These are phyloP conservation scores for Acrobasis repandana DNA, from an alignment of 2,888 invertebrate genomes.

Conservation along the genomic window DNA sequence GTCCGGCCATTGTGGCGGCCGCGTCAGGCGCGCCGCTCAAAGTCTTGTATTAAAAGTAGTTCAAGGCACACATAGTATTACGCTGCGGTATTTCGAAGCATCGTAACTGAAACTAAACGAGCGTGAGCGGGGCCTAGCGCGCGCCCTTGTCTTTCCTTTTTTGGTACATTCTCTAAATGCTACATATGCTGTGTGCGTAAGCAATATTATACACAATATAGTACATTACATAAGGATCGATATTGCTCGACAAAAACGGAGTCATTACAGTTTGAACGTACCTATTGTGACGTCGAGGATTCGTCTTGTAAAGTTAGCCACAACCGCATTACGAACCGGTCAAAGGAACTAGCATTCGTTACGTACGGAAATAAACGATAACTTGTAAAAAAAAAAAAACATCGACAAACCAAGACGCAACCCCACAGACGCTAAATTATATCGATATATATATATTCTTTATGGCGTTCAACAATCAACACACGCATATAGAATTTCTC, in stretches of 20 bases:
- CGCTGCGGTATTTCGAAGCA: constrained; percentile 27
- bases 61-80: constrained; percentile 31
- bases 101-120: constrained; percentile 20
- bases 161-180: constrained; percentile 40
- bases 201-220: constrained; percentile 37
- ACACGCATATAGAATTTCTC: constrained; percentile 68
- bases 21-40: constrained; percentile 7
- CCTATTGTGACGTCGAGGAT: constrained; percentile 27
- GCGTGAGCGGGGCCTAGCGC: constrained; percentile 6
- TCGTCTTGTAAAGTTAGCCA: constrained; percentile 37
- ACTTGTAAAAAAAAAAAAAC: constrained; percentile 39
- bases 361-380: constrained; percentile 38
- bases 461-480: constrained; percentile 78
- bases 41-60: constrained; percentile 22
- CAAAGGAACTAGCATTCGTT: constrained; percentile 41
- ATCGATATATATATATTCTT: constrained; percentile 52
- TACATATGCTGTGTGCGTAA: constrained; percentile 49
- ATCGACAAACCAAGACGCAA: constrained; percentile 29
- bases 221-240: constrained; percentile 35
- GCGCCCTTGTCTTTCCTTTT: constrained; percentile 24
- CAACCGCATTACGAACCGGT: constrained; percentile 40
- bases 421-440: constrained; percentile 36
- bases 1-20: not conserved
- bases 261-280: constrained; percentile 37
- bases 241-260: constrained; percentile 28